Evolutionary conservation across 2,888 invertebrate species (phyloP).

Genomic region (Chymomyza caudatula): DNA sequence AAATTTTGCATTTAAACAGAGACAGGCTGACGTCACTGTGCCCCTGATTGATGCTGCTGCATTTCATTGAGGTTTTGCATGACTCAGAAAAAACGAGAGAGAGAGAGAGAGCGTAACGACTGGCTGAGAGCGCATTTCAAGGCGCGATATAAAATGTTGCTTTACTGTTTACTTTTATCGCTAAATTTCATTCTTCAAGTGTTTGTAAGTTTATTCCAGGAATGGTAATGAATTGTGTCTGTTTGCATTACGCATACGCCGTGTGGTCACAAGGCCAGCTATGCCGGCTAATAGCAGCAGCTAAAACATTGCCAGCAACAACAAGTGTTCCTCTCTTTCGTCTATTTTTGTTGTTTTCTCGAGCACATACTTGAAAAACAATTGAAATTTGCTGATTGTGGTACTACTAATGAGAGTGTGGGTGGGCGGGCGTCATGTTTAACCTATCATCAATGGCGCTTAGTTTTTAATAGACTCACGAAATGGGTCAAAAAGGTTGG

Average conservation of each 20-base stretch:
- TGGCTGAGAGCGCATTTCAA: neutral
- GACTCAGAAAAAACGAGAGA: slow-evolving; percentile 25
- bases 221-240: neutral
- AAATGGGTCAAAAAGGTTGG: neutral
- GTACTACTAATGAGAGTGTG: neutral
- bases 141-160: neutral
- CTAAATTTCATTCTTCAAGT: slow-evolving; percentile 6
- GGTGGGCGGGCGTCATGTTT: neutral
- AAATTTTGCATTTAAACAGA: slow-evolving; percentile 18
- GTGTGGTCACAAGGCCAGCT: slow-evolving; percentile 27
- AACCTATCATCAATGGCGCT: neutral
- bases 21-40: slow-evolving; percentile 39
- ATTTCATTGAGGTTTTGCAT: slow-evolving; percentile 3
- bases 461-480: neutral
- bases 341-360: slow-evolving; percentile 3
- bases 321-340: slow-evolving; percentile 40
- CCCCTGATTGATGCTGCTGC: slow-evolving; percentile 11
- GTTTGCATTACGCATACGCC: slow-evolving; percentile 45
- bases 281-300: neutral
- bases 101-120: neutral
- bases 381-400: slow-evolving; percentile 11
- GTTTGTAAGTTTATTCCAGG: neutral
- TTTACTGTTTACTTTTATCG: slow-evolving; percentile 13
- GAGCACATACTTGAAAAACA: slow-evolving; percentile 19
- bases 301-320: slow-evolving; percentile 13